Evolutionary conservation across 2,113 vertebrate species (phyloP).

Genomic region (Ahaetulla prasina): DNA sequence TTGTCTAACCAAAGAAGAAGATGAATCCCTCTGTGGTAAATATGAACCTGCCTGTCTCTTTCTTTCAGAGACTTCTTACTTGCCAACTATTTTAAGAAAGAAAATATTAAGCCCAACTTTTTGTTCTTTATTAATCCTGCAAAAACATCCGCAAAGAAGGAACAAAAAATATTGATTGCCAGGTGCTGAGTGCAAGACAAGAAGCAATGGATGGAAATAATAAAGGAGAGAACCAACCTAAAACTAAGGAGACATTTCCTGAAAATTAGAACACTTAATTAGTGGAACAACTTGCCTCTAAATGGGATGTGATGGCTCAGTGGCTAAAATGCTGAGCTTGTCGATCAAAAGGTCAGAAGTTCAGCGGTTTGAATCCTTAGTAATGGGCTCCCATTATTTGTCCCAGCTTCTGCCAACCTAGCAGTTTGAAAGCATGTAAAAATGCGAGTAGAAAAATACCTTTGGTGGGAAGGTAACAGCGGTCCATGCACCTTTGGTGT

Average conservation of each 20-base stretch:
- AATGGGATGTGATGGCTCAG: no score
- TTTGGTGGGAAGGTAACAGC: no score
- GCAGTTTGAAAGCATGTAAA: no score
- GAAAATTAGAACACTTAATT: background rate
- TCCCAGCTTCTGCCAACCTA: no score
- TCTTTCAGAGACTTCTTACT: background rate
- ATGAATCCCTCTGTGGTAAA: constrained; percentile 79
- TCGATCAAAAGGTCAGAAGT: no score
- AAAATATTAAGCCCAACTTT: background rate
- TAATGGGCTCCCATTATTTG: no score
- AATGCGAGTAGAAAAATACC: no score
- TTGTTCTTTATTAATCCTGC: background rate
- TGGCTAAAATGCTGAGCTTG: no score
- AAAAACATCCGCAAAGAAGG: background rate
- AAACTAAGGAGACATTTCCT: background rate
- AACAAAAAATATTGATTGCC: background rate
- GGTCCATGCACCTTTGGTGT: no score
- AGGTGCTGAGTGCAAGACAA: background rate
- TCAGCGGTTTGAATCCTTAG: no score
- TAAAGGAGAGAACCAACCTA: background rate
- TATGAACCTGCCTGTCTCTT: background rate
- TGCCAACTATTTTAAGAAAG: background rate
- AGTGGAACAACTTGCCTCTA: background rate
- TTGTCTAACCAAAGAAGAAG: constrained; percentile 74
- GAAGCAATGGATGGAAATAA: background rate